Evolutionary conservation across 2,888 invertebrate species (phyloP).

Genomic region (Ormyrus rosae): DNA sequence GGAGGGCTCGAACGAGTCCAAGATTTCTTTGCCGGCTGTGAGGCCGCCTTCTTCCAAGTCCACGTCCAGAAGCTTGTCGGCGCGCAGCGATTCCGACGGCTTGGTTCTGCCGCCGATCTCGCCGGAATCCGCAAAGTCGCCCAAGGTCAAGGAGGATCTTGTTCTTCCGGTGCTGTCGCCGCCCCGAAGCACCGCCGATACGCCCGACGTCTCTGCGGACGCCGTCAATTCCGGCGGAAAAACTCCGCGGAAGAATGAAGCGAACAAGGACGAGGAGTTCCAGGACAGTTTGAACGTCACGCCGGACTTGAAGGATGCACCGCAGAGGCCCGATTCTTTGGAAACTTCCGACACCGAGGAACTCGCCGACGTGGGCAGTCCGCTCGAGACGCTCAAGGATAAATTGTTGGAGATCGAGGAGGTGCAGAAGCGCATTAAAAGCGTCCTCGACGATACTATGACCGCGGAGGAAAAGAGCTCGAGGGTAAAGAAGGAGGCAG

Average conservation of each 20-base stretch:
- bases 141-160: slow-evolving; percentile 62
- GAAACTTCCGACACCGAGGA: slow-evolving; percentile 56
- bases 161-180: slow-evolving; percentile 67
- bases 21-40: slow-evolving; percentile 67
- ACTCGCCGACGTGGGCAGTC: neutral
- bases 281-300: slow-evolving; percentile 76
- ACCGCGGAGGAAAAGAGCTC: neutral
- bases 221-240: neutral
- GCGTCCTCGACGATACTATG: slow-evolving; percentile 52
- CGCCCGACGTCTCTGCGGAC: slow-evolving; percentile 23
- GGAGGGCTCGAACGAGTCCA: slow-evolving; percentile 32
- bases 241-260: slow-evolving; percentile 22
- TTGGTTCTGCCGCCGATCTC: slow-evolving; percentile 69
- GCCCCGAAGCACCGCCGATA: slow-evolving; percentile 48
- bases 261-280: slow-evolving; percentile 68
- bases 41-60: slow-evolving; percentile 61
- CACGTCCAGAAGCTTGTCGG: slow-evolving; percentile 58
- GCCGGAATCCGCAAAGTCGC: slow-evolving; percentile 63
- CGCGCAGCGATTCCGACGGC: slow-evolving; percentile 60
- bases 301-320: slow-evolving; percentile 61
- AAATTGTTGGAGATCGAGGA: slow-evolving; percentile 64
- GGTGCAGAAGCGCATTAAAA: slow-evolving; percentile 63
- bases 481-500: slow-evolving; percentile 1
- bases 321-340: slow-evolving; percentile 65
- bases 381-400: slow-evolving; percentile 57